A percentile compares a stretch with the other conserved stretches of the same genome.
phyloP scores from a whole-genome alignment of 1,140 invertebrate species.

The Drosophila quadrilineata region DNA sequence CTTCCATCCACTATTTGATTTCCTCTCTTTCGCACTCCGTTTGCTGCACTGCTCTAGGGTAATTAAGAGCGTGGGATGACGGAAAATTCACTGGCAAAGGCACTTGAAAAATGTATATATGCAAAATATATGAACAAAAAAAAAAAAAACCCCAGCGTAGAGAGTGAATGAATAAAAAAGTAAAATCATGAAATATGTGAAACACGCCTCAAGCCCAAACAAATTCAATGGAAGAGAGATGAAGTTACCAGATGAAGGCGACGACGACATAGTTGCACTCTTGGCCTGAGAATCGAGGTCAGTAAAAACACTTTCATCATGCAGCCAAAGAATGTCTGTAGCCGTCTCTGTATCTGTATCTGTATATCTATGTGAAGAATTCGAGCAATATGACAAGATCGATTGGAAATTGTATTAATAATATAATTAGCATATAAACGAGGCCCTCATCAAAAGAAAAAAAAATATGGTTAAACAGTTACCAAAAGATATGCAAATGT shows the following conservation, averaged over 20 bases:
- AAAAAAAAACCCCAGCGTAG: background rate
- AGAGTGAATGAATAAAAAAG: conserved; percentile 17
- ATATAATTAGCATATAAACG: conserved; percentile 46
- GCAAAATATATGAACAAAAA: conserved; percentile 27
- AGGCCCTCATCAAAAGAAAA: background rate
- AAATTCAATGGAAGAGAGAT: conserved; percentile 33
- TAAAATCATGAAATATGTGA: conserved; percentile 57
- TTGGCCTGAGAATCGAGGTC: conserved; percentile 40
- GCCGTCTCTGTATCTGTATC: conserved; percentile 42
- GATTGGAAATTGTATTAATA: conserved; percentile 25
- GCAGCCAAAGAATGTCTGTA: conserved; percentile 17
- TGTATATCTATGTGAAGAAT: too few relatives aligned
- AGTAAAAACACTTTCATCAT: conserved; percentile 56
- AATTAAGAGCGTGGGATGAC: conserved; percentile 57
- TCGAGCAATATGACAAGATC: conserved; percentile 33
- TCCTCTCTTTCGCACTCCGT: too few relatives aligned
- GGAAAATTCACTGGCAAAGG: conserved; percentile 19
- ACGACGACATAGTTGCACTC: conserved; percentile 7
- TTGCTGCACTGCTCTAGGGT: conserved; percentile 32
- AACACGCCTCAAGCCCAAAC: conserved; percentile 32
- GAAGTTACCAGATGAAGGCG: too few relatives aligned
- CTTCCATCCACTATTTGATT: too few relatives aligned
- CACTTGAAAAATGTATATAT: conserved; percentile 43
- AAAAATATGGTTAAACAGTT: conserved; percentile 27
- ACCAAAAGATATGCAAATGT: conserved; percentile 34